Base-by-base conservation (phyloP, 2,113 vertebrate genomes). In the Ivindomyrus marchei region DNA sequence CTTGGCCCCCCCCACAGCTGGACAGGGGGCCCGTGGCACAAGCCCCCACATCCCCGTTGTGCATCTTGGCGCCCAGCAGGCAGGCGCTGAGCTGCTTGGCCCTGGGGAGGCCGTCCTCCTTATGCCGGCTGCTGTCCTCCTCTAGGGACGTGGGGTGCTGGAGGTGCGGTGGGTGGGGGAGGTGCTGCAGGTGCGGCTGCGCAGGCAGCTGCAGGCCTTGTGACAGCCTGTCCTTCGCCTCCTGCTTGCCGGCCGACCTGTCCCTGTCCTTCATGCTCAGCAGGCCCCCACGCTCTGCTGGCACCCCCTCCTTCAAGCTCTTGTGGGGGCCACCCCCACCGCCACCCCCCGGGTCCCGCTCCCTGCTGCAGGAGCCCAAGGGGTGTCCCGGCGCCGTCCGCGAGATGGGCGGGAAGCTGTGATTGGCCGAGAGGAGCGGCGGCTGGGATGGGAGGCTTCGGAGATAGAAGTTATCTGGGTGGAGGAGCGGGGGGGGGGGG, bases 401-500 rank as follows among this genome's bases (percentile, higher is more conserved):
- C 93, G 97, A 92, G 89, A 98, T 95, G n/a, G 97, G 91, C 0
- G 97, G 96, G 91, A 98, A 98, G 95, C 94, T 95, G 92, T 97
- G 98, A 94, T 97, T 95, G 93, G 97, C 80, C 3, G 98, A 97
- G 19, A 99, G 96, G 91, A 99, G 95, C 4, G 98, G 91, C 46
- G 98, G 97, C 92, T 99, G 98, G 0, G 98, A 94, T 0, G 98
- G 97, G 93, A 98, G 97, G 94, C 97, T 97, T 94, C 98, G 96
- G 94, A 99, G 96, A 96, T 98, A 99, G 94, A 99, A 99, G 94
- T 97, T 97, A 96, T 99, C 98, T 99, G 93, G 36, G 8, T 49
- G 70, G 36, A 36, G 70, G 90, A 80, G 87, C 87, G 62, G 89
- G 90, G 66, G 85, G 85, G 77, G 89, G 17, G 90, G 39, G 42